Evolutionary conservation across 2,113 vertebrate genomes (phyloP), one percentile per base, ranked within the genome.

Genomic region (Catharus minimus): DNA sequence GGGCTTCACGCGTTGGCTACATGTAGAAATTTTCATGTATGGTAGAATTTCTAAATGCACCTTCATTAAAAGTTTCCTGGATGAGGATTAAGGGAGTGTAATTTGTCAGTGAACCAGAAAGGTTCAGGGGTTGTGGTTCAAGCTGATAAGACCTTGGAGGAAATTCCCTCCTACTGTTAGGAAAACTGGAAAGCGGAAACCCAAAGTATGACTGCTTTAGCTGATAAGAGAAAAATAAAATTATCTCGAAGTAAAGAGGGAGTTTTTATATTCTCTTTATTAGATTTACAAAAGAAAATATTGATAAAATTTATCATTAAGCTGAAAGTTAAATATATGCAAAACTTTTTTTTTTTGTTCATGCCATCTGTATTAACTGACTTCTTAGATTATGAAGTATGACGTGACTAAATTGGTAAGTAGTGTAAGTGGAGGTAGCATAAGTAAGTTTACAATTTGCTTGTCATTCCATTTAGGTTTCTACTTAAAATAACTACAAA

Each of bases 151-250:
- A 55, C 56, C 39, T 82, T 90, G 71, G 83, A 98, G 97, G 97
- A 98, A 98, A 98, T 98, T 96, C 96, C 93, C 81, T 98, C 98
- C 97, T 91, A 95, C 90, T 95, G 90, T 95, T 95, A 94, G 74
- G 86, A 75, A 97, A 97, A 94, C 92, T 96, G 87, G 46, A 88
- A 91, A 93, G 86, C 88, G 96, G 97, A 98, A 97, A 97, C 81
- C 15, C 67, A 62, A 80, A 95, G 82, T 94, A 89, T 96, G 80
- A 90, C 92, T 95, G 72, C 27, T 89, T 86, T 90, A 95, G 89
- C 93, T 92, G 92, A 97, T 97, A 97, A 97, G 86, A 94, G 81
- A 67, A 81, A 96, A 96, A 95, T 91, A 68, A 91, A 96, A 94
- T 83, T 86, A 95, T 94, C 80, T 95, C 61, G 64, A 92, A 58